phyloP scores from a whole-genome alignment of 1,140 invertebrate genomes.

The Megalopta genalis region DNA sequence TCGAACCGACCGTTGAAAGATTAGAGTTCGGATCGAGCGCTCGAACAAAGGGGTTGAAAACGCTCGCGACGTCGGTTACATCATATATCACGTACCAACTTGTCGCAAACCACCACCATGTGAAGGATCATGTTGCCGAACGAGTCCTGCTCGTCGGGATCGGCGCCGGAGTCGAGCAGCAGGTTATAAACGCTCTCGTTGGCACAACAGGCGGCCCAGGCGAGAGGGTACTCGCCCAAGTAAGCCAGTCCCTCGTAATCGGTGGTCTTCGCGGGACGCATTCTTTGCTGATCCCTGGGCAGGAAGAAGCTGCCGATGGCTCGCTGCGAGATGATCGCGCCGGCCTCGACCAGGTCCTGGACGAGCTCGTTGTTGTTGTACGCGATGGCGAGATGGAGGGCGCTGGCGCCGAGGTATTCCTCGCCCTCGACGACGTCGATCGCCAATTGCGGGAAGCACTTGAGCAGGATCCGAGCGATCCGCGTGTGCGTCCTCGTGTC shows the following conservation, averaged over 20 bases:
- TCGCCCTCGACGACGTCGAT: constrained; percentile 98
- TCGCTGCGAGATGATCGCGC: constrained; percentile 94
- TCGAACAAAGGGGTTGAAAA: no score
- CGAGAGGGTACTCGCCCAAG: constrained; percentile 96
- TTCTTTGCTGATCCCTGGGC: constrained; percentile 92
- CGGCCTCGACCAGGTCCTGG: constrained; percentile 93
- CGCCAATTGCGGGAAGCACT: constrained; percentile 94
- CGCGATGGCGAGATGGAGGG: constrained; percentile 97
- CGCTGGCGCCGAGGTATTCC: constrained; percentile 97
- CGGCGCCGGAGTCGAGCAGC: constrained; percentile 92
- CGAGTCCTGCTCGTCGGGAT: constrained; percentile 94
- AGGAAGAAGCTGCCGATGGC: constrained; percentile 96
- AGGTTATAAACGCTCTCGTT: constrained; percentile 99
- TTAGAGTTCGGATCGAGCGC: no score
- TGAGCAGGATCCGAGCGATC: constrained; percentile 92
- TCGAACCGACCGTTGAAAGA: no score
- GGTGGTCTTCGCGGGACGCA: constrained; percentile 87
- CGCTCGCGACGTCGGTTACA: background rate
- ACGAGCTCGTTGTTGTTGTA: constrained; percentile 98
- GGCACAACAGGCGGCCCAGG: constrained; percentile 97
- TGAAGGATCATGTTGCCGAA: constrained; percentile 98
- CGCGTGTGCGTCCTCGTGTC: constrained; percentile 92
- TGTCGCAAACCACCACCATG: constrained; percentile 98
- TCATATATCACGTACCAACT: constrained; percentile 93
- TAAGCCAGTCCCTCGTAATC: constrained; percentile 98